These are phyloP conservation scores for Muntiacus reevesi DNA, from an alignment of 2,113 vertebrate species.

Conservation along the genomic window DNA sequence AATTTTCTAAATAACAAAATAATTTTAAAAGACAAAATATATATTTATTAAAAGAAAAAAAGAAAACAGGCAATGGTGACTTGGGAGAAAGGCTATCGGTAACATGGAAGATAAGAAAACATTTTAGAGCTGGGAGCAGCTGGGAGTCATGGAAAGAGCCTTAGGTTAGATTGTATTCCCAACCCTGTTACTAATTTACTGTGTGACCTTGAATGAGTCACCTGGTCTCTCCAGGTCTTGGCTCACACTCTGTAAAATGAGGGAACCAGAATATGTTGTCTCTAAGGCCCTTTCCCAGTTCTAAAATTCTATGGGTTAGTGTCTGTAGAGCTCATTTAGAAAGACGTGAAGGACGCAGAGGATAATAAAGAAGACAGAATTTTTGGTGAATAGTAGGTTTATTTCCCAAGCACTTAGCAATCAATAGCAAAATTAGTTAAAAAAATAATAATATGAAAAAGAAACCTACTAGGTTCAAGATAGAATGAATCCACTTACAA, in stretches of 20 bases:
- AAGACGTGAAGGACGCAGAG: neutral
- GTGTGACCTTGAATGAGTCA: neutral
- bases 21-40: neutral
- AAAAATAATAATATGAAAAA: neutral
- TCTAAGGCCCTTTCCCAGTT: neutral
- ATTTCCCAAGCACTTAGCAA: neutral
- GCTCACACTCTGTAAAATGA: neutral
- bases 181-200: neutral
- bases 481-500: neutral
- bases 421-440: neutral
- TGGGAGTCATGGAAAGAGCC: neutral
- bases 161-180: neutral
- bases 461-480: neutral
- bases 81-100: neutral
- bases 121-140: neutral
- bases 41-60: neutral
- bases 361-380: neutral
- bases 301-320: neutral
- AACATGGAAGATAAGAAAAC: neutral
- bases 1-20: neutral
- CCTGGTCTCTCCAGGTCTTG: neutral
- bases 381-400: neutral
- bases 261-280: neutral
- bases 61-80: neutral
- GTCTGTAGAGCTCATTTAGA: neutral